These are phyloP conservation scores for Mus caroli DNA, from an alignment of 2,797 vertebrate genomes.

Conservation along the genomic window DNA sequence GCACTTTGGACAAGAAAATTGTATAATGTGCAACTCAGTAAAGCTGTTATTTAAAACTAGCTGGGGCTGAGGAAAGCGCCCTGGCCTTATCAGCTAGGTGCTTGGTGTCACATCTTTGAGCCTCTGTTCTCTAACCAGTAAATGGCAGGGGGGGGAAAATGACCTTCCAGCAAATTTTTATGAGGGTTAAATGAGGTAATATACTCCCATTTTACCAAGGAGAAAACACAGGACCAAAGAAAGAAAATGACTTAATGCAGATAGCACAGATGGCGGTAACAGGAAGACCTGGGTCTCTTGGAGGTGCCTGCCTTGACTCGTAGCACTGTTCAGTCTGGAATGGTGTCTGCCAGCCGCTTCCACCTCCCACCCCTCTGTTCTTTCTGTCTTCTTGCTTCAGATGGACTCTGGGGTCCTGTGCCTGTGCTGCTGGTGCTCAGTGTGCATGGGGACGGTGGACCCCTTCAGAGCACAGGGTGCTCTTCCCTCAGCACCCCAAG, in stretches of 20 bases:
- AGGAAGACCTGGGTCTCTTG: background rate
- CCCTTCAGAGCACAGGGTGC: conserved; percentile 55
- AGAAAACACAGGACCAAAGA: background rate
- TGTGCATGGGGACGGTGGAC: conserved; percentile 14
- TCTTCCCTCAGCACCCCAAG: conserved; percentile 65
- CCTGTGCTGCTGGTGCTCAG: background rate
- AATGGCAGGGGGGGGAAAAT: background rate
- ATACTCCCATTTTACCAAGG: background rate
- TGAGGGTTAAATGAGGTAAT: conserved; percentile 64
- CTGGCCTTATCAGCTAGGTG: background rate
- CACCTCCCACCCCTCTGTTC: background rate
- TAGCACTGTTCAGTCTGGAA: background rate
- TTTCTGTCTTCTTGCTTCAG: conserved; percentile 44
- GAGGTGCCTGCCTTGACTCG: background rate
- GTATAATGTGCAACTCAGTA: background rate
- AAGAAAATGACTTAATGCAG: background rate
- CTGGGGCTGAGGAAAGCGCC: background rate
- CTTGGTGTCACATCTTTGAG: background rate
- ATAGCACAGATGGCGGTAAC: background rate
- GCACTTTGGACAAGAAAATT: background rate
- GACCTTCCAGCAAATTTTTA: background rate
- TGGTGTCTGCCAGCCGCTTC: background rate
- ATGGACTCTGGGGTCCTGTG: background rate
- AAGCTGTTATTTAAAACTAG: background rate
- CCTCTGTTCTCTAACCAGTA: background rate